Base-by-base conservation (phyloP, 2,113 vertebrate species). In the Ptyas mucosa region DNA sequence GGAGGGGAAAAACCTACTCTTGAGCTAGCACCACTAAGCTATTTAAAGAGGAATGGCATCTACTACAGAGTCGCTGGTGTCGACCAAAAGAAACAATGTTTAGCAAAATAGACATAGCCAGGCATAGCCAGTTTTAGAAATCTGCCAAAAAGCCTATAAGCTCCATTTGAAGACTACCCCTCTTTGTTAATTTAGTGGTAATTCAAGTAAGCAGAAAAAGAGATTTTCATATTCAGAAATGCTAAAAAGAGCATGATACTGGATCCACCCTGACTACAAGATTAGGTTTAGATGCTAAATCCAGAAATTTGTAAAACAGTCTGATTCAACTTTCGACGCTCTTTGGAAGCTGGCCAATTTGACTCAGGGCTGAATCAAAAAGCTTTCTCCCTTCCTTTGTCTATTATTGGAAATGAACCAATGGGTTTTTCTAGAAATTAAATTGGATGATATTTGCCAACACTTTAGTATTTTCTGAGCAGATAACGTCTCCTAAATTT, bases 21-120 rank as follows among this genome's bases (percentile, higher is more conserved):
- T 97, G 97, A 98, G 97, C 98, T 97, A 98, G 98, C 98, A 98
- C 98, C 98, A 99, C 98, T 99, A 99, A 99, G 97, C 98, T 97
- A 98, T 98, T 98, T 97, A 97, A 97, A 98, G 95, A 96, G 95
- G 93, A 97, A 97, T 93, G 93, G 96, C 97, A 96, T 98, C 98
- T 97, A 98, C 98, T 98, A 98, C 96, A 98, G 98, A 98, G 98
- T 98, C 97, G 97, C 98, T 97, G 96, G 96, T 94, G 94, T 97
- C 97, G 98, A 98, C 97, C 96, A 97, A 98, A 97, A 97, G 97
- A 97, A 96, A 97, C 97, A 98, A 98, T 96, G 96, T 97, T 97
- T 92, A 91, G 98, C 96, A 96, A 97, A 98, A 46, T 46, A 97
- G 97, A 94, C 97, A 94, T 81, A 46, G 43, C 34, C 97, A 89